Evolutionary conservation across 2,888 invertebrate species (phyloP).

Genomic region (Lasioglossum figueresi): DNA sequence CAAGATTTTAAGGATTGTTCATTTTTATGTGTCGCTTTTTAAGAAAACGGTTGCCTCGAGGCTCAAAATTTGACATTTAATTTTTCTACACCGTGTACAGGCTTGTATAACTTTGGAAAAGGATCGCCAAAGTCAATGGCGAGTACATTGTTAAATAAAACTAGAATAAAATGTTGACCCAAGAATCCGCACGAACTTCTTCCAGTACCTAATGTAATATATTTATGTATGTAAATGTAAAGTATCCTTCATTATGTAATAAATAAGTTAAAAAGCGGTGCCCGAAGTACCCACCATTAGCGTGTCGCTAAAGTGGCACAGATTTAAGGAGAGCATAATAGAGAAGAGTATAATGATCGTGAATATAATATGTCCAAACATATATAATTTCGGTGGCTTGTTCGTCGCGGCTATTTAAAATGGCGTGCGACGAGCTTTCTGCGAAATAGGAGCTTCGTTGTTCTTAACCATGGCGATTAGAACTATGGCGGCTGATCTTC

Average conservation of each 20-base stretch:
- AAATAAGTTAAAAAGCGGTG: not conserved
- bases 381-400: slow-evolving; percentile 65
- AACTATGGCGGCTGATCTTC: slow-evolving; percentile 49
- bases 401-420: slow-evolving; percentile 37
- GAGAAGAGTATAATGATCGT: slow-evolving; percentile 41
- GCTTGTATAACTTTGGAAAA: too few relatives aligned
- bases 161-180: too few relatives aligned
- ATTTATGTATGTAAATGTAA: not conserved
- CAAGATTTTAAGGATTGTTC: too few relatives aligned
- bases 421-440: slow-evolving; percentile 33
- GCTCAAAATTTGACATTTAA: too few relatives aligned
- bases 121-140: too few relatives aligned
- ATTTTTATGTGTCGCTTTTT: too few relatives aligned
- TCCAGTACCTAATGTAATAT: too few relatives aligned
- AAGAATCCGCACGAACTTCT: too few relatives aligned
- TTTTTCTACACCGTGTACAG: too few relatives aligned
- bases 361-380: slow-evolving; percentile 70
- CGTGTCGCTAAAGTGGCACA: slow-evolving; percentile 2
- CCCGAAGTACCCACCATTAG: not conserved
- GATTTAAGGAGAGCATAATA: not conserved
- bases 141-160: too few relatives aligned
- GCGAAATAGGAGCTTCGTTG: slow-evolving; percentile 52
- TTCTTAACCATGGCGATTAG: slow-evolving; percentile 55
- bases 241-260: not conserved
- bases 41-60: too few relatives aligned